Evolutionary conservation across 2,797 vertebrate genomes (phyloP), one percentile per base, ranked within the genome.

Genomic region (Xenops minutus): DNA sequence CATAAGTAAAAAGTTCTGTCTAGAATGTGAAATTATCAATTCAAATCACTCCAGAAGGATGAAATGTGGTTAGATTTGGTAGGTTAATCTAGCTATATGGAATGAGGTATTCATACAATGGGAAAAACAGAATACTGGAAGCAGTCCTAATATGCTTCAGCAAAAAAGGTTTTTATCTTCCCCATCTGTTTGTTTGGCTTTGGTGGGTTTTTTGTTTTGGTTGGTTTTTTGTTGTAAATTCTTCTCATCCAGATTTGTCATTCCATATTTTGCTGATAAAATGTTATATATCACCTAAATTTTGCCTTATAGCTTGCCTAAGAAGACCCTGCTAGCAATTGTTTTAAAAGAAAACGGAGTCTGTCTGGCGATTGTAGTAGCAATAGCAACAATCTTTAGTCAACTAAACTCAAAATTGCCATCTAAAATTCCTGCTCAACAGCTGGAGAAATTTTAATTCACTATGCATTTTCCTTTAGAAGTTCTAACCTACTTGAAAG

Each of bases 291-390:
- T 90, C 56, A 43, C 68, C 77, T 91, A 92, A 80, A 82, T 80
- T 92, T 94, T 85, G 46, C 77, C 63, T 90, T 90, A 87, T 55
- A 79, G 72, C 54, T 90, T 91, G 54, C 83, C 52, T 92, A 91
- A 94, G 75, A 89, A 95, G 81, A 94, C 26, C 37, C 41, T 88
- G 48, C 34, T 93, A 62, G 46, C 81, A 93, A 48, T 85, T 66
- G 58, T 77, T 30, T 88, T 85, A 58, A 93, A 85, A 84, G 56
- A 74, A 87, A 89, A 87, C 77, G 37, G 17, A 88, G 41, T 46
- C 44, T 92, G 64, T 75, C 68, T 91, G 56, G 76, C 49, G 80
- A 91, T 52, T 69, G 74, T 43, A 89, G 73, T 44, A 69, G 49
- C 69, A 92, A 78, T 29, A 85, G 64, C 68, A 92, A 68, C 76